Base-by-base conservation (phyloP, 2,888 invertebrate species). In the Pyrrhia umbra region DNA sequence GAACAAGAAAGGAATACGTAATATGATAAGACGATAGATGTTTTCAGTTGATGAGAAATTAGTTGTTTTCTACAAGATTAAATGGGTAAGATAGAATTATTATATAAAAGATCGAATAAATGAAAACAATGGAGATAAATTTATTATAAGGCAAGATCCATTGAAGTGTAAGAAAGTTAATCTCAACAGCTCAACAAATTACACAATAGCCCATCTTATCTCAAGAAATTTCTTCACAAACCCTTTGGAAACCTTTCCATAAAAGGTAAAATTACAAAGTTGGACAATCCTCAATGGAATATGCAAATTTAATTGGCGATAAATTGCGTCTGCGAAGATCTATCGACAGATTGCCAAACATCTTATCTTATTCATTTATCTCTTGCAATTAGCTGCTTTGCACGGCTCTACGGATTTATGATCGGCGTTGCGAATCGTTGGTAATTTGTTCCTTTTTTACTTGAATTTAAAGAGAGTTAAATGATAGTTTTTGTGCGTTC, bases 251-350 rank as follows among this genome's bases (percentile, higher is more conserved):
- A 54, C 27, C 39, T 37, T 57, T 15, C 71, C 55, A 46, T 60
- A 75, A 65, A 70, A 57, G 71, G 73, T 27, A 60, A 57, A 65
- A 65, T 65, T 39, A 70, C 76, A 69, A 69, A 68, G 49, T 56
- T 52, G 40, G 27, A 45, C 21, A 18, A 57, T 57, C 47, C 55
- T 64, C 50, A 75, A 72, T 69, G 49, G 61, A 56, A 63, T 72
- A 72, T 77, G 71, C 57, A 66, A 76, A 79, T 71, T 75, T 71
- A 79, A 77, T 77, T 80, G 71, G 58, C 69, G 65, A 73, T 77
- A 79, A 80, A 71, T 69, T 70, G 65, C 34, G 60, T 54, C 61
- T 34, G 51, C 54, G 59, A 70, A 34, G 64, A 79, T 77, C 52
- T 54, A 73, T 74, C 61, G 67, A 60, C 46, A 70, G 63, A 78